Conservation (phyloP, 2,797 vertebrate genomes). For the Crocodylus rhombifer region DNA sequence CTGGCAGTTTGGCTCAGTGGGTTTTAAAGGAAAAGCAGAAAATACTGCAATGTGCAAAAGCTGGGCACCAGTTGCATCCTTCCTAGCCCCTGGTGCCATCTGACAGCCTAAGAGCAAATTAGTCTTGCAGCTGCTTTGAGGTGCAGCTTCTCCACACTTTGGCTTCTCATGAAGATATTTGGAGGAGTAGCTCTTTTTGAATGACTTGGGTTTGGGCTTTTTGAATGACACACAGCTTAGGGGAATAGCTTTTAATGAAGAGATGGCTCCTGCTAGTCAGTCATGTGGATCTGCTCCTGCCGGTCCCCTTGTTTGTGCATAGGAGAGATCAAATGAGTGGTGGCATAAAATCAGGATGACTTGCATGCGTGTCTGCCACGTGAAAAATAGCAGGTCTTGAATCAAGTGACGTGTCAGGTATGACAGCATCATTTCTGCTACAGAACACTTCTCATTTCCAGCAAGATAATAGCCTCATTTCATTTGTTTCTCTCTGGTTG, state of each 20-base stretch:
- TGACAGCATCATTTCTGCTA: not conserved
- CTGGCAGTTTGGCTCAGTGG: not conserved
- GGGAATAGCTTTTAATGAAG: not conserved
- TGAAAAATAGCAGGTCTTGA: not conserved
- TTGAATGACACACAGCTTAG: not conserved
- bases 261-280: not conserved
- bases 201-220: not conserved
- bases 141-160: not conserved
- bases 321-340: not conserved
- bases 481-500: not conserved
- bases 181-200: not conserved
- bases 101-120: not conserved
- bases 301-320: not conserved
- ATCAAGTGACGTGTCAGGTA: not conserved
- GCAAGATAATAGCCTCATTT: not conserved
- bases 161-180: not conserved
- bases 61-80: not conserved
- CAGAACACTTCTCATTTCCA: not conserved
- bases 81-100: not conserved
- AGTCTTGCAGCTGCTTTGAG: not conserved
- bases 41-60: not conserved
- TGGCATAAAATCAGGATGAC: not conserved
- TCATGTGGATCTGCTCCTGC: not conserved
- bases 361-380: not conserved
- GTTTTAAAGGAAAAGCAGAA: not conserved